Evolutionary conservation across 2,888 invertebrate genomes (phyloP), one percentile per base, ranked within the genome.

Genomic region (Lamellibrachia columna): DNA sequence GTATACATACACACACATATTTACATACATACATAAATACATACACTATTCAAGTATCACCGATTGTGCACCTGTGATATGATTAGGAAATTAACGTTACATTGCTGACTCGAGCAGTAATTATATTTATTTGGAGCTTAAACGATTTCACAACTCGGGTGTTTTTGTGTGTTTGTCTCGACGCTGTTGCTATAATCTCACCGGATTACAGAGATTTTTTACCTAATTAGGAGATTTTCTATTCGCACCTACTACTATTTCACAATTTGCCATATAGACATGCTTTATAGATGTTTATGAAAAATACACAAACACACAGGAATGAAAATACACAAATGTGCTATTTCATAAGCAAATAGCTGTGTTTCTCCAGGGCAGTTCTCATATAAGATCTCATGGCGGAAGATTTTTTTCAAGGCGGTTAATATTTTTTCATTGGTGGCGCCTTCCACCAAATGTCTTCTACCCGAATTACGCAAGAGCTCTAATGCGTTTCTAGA

Each of bases 141-240:
- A n/a, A 22, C 22, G 75, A 75, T 75, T 40, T 75, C 75, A 75
- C 6, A 22, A 75, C 75, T 15, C 40, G 0, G 40, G 40, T 40
- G 40, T 22, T 28, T 40, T 8, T 28, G 40, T 53, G 7, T 22
- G 52, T 15, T 90, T 91, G 92, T 60, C 93, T 93, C 93, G 75
- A n/a, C 22, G 94, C 93, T 52, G 90, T 90, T 3, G 93, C 92
- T 52, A 93, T 93, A 8, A 94, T 93, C n/a, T 91, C 28, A 8
- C 40, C 40, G 94, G 60, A 60, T 15, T 11, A 40, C 40, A 58
- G 75, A 75, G 22, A 6, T 75, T 22, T 11, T 75, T 22, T 15
- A 75, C 22, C 55, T 55, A 55, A 55, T 9, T 3, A 22, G n/a
- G 75, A 75, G 75, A 75, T 22, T 75, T 15, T n/a, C 22, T n/a